phyloP scores from a whole-genome alignment of 2,797 vertebrate species.

The Capromys pilorides region DNA sequence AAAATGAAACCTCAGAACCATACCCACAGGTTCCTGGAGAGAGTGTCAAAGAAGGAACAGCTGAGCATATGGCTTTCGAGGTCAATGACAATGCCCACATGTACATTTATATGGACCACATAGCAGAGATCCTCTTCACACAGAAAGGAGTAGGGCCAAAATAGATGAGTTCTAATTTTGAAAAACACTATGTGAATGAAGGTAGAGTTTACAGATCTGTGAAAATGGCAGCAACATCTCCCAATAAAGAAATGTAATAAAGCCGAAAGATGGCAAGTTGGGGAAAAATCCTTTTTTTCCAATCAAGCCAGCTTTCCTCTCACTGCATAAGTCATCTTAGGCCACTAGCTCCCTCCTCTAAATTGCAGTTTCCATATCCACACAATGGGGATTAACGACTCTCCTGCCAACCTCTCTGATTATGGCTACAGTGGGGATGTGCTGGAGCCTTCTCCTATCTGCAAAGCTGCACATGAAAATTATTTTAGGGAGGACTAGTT shows the following conservation, averaged over 20 bases:
- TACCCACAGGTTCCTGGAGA: neutral
- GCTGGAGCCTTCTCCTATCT: slow-evolving; percentile 4
- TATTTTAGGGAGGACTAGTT: neutral
- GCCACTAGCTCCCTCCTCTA: neutral
- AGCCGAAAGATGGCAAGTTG: neutral
- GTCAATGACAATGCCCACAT: neutral
- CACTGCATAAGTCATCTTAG: slow-evolving; percentile 26
- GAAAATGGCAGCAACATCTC: slow-evolving; percentile 19
- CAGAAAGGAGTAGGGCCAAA: neutral
- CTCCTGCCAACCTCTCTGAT: neutral
- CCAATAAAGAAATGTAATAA: slow-evolving; percentile 1
- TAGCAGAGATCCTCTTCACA: neutral
- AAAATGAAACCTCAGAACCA: slow-evolving; percentile 12
- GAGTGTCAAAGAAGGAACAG: neutral
- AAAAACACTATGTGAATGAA: neutral
- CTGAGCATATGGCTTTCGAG: neutral
- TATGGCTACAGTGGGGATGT: neutral
- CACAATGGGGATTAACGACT: neutral
- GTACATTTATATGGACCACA: neutral
- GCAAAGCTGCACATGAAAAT: slow-evolving; percentile 21
- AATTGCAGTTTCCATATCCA: slow-evolving; percentile 23
- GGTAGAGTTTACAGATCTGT: neutral
- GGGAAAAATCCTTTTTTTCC: neutral
- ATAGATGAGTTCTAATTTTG: neutral
- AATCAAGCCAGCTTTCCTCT: slow-evolving; percentile 11